Percentiles rank a stretch among this genome's conserved stretches.
These are phyloP conservation scores for Phyllostomus discolor DNA, from an alignment of 2,113 vertebrate genomes.

Conservation along the genomic window DNA sequence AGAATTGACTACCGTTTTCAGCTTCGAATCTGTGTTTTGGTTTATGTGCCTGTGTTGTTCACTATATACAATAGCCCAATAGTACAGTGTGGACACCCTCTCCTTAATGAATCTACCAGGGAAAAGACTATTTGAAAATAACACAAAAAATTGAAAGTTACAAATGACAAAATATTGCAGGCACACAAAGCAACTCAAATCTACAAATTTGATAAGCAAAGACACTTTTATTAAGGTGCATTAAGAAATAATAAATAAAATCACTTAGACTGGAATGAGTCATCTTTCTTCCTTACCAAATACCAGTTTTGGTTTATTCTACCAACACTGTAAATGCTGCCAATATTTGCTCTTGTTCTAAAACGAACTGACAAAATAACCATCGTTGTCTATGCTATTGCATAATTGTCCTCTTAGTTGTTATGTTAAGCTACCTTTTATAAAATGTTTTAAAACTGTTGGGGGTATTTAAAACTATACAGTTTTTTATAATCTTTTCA, in stretches of 20 bases:
- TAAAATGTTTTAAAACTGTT: background rate
- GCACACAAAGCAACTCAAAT: background rate
- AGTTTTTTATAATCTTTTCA: background rate
- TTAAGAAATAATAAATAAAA: background rate
- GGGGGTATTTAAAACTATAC: too few relatives aligned
- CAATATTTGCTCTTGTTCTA: background rate
- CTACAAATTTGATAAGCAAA: background rate
- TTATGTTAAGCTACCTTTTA: background rate
- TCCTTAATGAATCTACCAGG: background rate
- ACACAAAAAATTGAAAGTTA: background rate
- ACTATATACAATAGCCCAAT: background rate
- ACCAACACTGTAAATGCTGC: background rate
- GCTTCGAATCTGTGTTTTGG: background rate
- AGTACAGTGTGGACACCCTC: accelerated
- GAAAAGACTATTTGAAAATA: background rate
- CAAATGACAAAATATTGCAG: background rate
- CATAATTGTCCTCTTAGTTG: background rate
- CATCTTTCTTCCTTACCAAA: background rate
- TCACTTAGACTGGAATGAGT: background rate
- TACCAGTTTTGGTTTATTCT: background rate
- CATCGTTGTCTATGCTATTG: background rate
- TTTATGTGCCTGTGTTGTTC: background rate
- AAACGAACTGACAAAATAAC: background rate
- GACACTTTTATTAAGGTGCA: background rate
- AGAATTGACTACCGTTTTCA: background rate